Evolutionary conservation across 2,797 vertebrate species (phyloP), one percentile per base, ranked within the genome.

Genomic region (Microctenopoma steveboyesi): DNA sequence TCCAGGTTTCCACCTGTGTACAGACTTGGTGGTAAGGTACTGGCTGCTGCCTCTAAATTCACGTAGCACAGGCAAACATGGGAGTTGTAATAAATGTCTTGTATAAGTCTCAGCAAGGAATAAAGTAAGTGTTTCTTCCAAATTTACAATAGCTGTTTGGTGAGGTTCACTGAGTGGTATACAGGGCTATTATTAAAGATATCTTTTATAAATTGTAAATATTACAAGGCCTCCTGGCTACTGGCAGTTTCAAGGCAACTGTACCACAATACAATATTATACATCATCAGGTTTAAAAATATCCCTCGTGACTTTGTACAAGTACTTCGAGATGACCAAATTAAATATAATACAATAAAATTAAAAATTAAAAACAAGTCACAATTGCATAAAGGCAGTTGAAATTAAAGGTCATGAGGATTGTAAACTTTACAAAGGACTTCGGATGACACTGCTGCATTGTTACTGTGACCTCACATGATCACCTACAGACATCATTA

Each of bases 341-440:
- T 84, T 82, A 90, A 88, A 91, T 88, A 86, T 86, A 89, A 88
- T 79, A 90, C 18, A 75, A 76, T 58, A 74, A 69, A 71, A 83
- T 64, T 22, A 67, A 84, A 75, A 78, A 70, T 84, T 76, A 35
- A 58, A 74, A 70, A 70, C 4, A 57, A 72, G n/a, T 83, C 25
- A 86, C 33, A 66, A 58, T 52, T 67, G 68, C 68, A 79, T 59
- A 50, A 42, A 79, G 75, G 74, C 50, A 55, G 64, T 66, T 78
- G 37, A 76, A 76, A 88, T 88, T 73, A 70, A 77, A 84, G 68
- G 56, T 72, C 83, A 84, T 69, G 53, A 62, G 56, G 53, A 69
- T 78, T 85, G 88, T 90, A 91, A 92, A 92, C 87, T 37, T 45
- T 86, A 74, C 49, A 64, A 90, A 86, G 88, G 77, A 83, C 76